Evolutionary conservation across 2,888 invertebrate species (phyloP).

Genomic region (Drepanosiphum platanoidis): DNA sequence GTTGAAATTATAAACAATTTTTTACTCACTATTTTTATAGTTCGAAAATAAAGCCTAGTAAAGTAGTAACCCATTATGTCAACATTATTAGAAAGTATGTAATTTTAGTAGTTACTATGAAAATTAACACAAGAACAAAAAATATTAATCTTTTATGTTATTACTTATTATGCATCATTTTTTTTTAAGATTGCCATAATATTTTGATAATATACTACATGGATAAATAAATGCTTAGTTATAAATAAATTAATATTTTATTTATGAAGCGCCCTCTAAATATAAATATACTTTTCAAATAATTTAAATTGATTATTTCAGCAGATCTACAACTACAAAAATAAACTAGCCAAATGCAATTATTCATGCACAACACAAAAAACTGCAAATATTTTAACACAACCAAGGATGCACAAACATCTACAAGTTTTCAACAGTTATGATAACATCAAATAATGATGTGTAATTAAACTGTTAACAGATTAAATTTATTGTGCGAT

Average conservation of each 20-base stretch:
- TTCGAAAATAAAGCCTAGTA: too few species aligned
- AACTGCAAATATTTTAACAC: constrained; percentile 13
- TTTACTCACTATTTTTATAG: too few species aligned
- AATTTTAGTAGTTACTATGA: too few species aligned
- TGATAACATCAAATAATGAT: not conserved
- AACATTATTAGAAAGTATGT: too few species aligned
- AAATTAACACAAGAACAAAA: not conserved
- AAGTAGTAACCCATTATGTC: too few species aligned
- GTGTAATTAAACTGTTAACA: not conserved
- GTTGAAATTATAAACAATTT: too few species aligned
- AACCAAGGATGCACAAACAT: not conserved
- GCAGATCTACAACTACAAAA: constrained; percentile 16
- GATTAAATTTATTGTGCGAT: not conserved
- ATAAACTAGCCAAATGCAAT: constrained; percentile 44
- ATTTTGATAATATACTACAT: not conserved
- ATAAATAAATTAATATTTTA: not conserved
- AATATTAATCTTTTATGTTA: not conserved
- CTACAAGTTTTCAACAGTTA: not conserved
- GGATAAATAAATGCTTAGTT: constrained; percentile 5
- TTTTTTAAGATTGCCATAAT: not conserved
- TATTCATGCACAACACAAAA: constrained; percentile 48
- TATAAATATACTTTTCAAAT: not conserved
- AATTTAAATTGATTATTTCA: not conserved
- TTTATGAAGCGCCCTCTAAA: constrained; percentile 22
- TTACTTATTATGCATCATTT: not conserved